These are phyloP conservation scores for Phyllotis vaccarum DNA, from an alignment of 2,797 vertebrate genomes.

Conservation along the genomic window DNA sequence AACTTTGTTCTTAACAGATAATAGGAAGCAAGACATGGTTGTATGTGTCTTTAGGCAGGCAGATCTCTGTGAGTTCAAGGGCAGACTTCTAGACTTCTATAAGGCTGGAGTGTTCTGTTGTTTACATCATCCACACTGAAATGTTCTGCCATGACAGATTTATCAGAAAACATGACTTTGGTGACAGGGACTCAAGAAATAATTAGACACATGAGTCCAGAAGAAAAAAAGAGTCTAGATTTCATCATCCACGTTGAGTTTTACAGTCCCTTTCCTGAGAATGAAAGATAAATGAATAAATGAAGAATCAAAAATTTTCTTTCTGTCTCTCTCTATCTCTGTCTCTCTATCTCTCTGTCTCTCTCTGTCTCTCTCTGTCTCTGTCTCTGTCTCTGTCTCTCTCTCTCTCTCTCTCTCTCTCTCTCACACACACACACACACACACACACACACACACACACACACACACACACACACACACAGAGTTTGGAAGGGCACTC, in stretches of 20 bases:
- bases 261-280: background rate
- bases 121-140: background rate
- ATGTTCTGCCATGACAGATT: background rate
- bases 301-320: background rate
- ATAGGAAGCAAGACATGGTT: background rate
- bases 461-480: background rate
- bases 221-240: no score
- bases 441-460: background rate
- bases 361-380: background rate
- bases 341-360: background rate
- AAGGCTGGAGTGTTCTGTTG: background rate
- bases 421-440: background rate
- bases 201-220: background rate
- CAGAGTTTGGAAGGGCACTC: background rate
- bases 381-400: background rate
- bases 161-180: background rate
- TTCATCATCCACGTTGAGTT: background rate
- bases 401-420: background rate
- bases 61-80: background rate
- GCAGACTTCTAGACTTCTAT: background rate
- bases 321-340: background rate
- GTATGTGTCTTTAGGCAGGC: background rate
- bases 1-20: background rate
- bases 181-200: background rate
- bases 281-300: no score